Base-by-base conservation (phyloP, 2,797 vertebrate species). In the Aldrovandia affinis region DNA sequence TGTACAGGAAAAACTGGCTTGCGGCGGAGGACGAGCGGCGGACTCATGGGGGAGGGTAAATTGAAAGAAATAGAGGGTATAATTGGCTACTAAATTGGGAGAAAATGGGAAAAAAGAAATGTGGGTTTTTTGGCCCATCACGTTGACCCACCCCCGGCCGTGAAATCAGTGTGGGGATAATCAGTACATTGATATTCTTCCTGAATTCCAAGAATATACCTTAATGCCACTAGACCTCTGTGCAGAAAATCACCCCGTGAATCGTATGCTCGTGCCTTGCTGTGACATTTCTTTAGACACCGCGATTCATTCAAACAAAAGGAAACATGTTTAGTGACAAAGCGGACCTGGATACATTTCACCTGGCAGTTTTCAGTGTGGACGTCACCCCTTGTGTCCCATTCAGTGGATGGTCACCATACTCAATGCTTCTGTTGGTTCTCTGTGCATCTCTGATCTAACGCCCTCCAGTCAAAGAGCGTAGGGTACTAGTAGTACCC, bases 121-220 rank as follows among this genome's bases (percentile, higher is more conserved):
- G n/a, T n/a, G n/a, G n/a, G n/a, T n/a, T n/a, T n/a, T n/a, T n/a
- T n/a, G n/a, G n/a, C n/a, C n/a, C n/a, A n/a, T n/a, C n/a, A n/a
- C n/a, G n/a, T n/a, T n/a, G n/a, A n/a, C n/a, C n/a, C n/a, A n/a
- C n/a, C n/a, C n/a, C n/a, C n/a, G n/a, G 18, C 78, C 65, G 77
- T 81, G 52, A 85, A 86, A 12, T 9, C 33, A 6, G 20, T 33
- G 39, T n/a, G 30, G 65, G 28, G 22, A 80, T 75, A 15, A 30
- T 79, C 52, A 7, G 25, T 78, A 50, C 55, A 47, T 78, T 65
- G 54, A 77, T 65, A 77, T 52, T 63, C 28, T 54, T 57, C 12
- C 14, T 18, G 25, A 83, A 44, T 65, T 61, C 57, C 44, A 47
- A 57, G 59, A 81, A 77, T 42, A 3, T 15, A 57, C 1, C 30